phyloP scores from a whole-genome alignment of 2,797 vertebrate genomes.

The Syndactyla subalaris region DNA sequence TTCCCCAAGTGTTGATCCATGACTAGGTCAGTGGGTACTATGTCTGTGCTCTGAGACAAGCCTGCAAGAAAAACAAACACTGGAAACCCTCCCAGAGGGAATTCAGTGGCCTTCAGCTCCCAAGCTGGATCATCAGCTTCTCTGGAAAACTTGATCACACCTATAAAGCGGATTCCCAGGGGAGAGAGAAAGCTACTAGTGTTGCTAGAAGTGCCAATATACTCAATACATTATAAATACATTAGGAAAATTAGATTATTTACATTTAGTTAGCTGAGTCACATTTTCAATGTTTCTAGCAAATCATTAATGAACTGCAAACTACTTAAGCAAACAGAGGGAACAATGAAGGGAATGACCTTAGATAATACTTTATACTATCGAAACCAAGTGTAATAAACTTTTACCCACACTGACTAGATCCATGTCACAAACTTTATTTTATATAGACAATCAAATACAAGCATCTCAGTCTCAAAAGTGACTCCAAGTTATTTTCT shows the following conservation, averaged over 20 bases:
- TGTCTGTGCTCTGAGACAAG: neutral
- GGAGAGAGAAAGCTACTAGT: neutral
- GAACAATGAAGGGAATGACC: neutral
- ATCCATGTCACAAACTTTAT: neutral
- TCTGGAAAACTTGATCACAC: neutral
- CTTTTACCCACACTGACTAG: neutral
- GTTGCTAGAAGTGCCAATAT: neutral
- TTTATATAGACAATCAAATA: neutral
- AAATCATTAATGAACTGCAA: slow-evolving; percentile 11
- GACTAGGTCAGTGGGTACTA: neutral
- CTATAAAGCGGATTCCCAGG: neutral
- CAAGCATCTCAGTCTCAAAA: neutral
- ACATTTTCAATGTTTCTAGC: neutral
- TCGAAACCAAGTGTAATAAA: neutral
- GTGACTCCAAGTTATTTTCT: neutral
- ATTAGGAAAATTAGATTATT: neutral
- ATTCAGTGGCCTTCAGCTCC: neutral
- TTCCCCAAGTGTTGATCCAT: neutral
- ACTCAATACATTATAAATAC: neutral
- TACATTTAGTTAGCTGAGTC: neutral
- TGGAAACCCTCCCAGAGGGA: neutral
- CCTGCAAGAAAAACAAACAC: neutral
- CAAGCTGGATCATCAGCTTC: neutral
- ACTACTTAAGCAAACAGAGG: neutral
- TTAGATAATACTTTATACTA: neutral